phyloP scores from a whole-genome alignment of 2,888 invertebrate genomes.

The Lithophane leautieri region DNA sequence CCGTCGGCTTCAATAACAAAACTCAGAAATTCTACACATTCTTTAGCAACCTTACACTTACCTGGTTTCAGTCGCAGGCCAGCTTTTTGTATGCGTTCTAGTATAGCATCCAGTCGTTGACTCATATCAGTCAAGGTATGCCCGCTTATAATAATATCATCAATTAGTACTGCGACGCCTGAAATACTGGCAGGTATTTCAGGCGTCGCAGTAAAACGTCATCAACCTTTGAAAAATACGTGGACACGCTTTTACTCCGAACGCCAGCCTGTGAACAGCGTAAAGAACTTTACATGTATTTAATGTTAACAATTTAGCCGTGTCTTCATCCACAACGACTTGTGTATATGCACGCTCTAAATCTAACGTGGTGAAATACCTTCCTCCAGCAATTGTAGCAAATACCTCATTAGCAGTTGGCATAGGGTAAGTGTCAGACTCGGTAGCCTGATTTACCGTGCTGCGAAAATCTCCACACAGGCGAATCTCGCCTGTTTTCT shows the following conservation, averaged over 20 bases:
- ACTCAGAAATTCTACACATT: constrained; percentile 24
- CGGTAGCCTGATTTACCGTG: not conserved
- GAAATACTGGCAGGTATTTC: too few species aligned
- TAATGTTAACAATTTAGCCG: constrained; percentile 58
- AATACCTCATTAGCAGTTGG: constrained; percentile 1
- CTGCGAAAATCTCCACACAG: too few species aligned
- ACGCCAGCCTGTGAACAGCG: constrained; percentile 42
- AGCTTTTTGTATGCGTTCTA: constrained; percentile 25
- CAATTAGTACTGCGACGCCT: constrained; percentile 57
- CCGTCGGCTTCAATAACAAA: constrained; percentile 33
- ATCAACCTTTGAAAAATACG: too few species aligned
- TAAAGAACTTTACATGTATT: constrained; percentile 64
- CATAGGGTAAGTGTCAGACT: not conserved
- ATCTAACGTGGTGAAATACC: not conserved
- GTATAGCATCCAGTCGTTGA: constrained; percentile 23
- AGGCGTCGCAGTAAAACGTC: too few species aligned
- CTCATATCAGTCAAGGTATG: constrained; percentile 37
- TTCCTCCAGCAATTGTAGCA: not conserved
- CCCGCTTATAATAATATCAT: constrained; percentile 62
- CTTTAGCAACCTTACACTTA: constrained; percentile 36
- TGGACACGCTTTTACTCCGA: too few species aligned
- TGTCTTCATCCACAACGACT: constrained; percentile 48
- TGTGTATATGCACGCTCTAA: constrained; percentile 35
- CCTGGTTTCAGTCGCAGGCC: constrained; percentile 23
- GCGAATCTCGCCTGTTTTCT: not conserved